A percentile compares a stretch with the other conserved stretches of the same genome.
Conservation (phyloP, 2,888 invertebrate species). For the Platycheirus rosarum region DNA sequence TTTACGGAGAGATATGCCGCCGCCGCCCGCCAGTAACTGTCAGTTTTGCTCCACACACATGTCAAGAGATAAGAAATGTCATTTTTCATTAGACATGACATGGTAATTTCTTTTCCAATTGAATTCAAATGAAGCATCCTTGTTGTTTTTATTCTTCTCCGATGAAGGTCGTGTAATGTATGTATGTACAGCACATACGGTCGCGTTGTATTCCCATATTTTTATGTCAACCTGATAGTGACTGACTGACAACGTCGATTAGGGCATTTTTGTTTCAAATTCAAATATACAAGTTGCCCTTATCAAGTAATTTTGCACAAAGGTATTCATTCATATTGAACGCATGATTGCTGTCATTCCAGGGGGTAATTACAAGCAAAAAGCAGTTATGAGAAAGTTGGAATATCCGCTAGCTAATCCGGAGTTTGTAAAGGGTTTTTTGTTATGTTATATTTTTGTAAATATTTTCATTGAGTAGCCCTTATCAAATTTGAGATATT, state of each 20-base stretch:
- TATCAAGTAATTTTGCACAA: neutral
- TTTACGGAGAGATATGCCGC: constrained; percentile 34
- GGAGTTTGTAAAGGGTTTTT: too few relatives aligned
- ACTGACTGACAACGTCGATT: constrained; percentile 34
- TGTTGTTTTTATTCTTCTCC: constrained; percentile 10
- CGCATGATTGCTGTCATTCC: neutral
- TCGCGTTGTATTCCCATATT: neutral
- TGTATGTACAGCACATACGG: neutral
- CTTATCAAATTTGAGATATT: too few relatives aligned
- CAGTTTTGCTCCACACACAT: constrained; percentile 58
- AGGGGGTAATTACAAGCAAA: neutral
- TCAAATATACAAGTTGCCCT: neutral
- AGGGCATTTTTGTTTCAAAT: constrained; percentile 13
- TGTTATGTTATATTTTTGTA: too few relatives aligned
- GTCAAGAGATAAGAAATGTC: constrained; percentile 70
- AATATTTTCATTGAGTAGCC: too few relatives aligned
- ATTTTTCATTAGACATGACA: constrained; percentile 72
- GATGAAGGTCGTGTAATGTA: neutral
- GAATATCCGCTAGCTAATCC: too few relatives aligned
- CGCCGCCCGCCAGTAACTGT: constrained; percentile 45
- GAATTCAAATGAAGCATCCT: constrained; percentile 55
- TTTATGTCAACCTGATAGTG: neutral
- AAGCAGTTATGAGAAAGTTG: too few relatives aligned
- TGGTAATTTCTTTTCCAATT: constrained; percentile 66
- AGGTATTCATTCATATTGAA: neutral